Evolutionary conservation across 2,797 vertebrate species (phyloP).

Genomic region (Betta splendens): DNA sequence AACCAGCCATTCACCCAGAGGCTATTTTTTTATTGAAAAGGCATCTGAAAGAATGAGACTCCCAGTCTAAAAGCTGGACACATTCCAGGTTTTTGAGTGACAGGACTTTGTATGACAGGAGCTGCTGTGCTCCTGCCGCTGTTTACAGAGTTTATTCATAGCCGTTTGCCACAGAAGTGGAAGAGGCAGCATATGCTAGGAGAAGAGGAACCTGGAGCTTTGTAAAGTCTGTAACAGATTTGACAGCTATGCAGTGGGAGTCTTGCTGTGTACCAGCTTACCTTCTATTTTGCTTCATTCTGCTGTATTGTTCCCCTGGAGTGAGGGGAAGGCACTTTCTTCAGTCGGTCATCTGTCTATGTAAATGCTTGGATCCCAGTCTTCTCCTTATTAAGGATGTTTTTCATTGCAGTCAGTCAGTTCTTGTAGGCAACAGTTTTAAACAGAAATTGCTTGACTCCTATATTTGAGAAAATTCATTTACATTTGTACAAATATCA

Average conservation of each 20-base stretch:
- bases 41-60: slow-evolving; percentile 78
- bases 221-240: slow-evolving; percentile 80
- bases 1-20: slow-evolving; percentile 78
- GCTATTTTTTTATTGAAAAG: slow-evolving; percentile 84
- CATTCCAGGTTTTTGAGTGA: slow-evolving; percentile 81
- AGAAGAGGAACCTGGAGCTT: slow-evolving; percentile 76
- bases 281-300: slow-evolving; percentile 80
- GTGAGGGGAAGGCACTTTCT: slow-evolving; percentile 74
- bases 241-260: slow-evolving; percentile 86
- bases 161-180: slow-evolving; percentile 60
- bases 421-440: slow-evolving; percentile 74
- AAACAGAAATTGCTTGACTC: slow-evolving; percentile 62
- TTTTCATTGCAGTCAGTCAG: slow-evolving; percentile 78
- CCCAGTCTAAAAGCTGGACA: slow-evolving; percentile 78
- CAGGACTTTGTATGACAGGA: slow-evolving; percentile 77
- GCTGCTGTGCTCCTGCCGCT: slow-evolving; percentile 69
- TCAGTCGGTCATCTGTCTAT: slow-evolving; percentile 72
- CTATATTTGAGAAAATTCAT: slow-evolving; percentile 74
- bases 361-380: slow-evolving; percentile 73
- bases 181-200: slow-evolving; percentile 65
- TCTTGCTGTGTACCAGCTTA: slow-evolving; percentile 84
- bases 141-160: slow-evolving; percentile 76
- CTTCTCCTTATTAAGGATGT: slow-evolving; percentile 70
- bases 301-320: slow-evolving; percentile 74
- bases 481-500: slow-evolving; percentile 84